These are phyloP conservation scores for Lycophotia porphyrea DNA, from an alignment of 2,888 invertebrate genomes.

Conservation along the genomic window DNA sequence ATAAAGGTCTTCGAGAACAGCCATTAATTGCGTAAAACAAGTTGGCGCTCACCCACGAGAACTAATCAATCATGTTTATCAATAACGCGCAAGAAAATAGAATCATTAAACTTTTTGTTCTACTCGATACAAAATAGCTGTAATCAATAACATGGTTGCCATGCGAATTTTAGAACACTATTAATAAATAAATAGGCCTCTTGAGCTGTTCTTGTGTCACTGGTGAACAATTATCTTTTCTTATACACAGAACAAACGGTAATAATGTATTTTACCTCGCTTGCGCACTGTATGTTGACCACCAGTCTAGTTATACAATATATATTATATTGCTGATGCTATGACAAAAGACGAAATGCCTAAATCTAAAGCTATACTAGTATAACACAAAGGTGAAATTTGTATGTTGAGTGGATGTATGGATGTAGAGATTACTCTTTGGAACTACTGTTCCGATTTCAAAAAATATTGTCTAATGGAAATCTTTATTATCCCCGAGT, in stretches of 20 bases:
- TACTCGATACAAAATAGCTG: conserved; percentile 19
- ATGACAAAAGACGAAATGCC: too few relatives aligned
- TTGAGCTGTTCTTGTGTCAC: conserved; percentile 15
- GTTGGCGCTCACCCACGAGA: conserved; percentile 47
- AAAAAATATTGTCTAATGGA: too few relatives aligned
- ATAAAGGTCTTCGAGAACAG: background rate
- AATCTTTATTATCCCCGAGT: too few relatives aligned
- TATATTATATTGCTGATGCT: too few relatives aligned
- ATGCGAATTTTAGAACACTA: conserved; percentile 2
- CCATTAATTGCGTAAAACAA: conserved; percentile 36
- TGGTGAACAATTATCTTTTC: background rate
- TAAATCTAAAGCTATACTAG: too few relatives aligned
- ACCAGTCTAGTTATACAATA: background rate
- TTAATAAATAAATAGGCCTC: conserved; percentile 1
- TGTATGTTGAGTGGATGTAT: too few relatives aligned
- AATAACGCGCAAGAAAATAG: conserved; percentile 55
- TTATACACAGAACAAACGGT: background rate
- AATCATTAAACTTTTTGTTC: conserved; percentile 57
- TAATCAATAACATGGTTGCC: conserved; percentile 34
- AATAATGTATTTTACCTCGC: background rate
- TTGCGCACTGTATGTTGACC: background rate
- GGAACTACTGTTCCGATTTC: too few relatives aligned
- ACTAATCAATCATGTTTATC: conserved; percentile 58
- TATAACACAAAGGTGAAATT: too few relatives aligned
- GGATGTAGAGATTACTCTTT: too few relatives aligned